phyloP scores from a whole-genome alignment of 2,113 vertebrate genomes.

The Cygnus buccinator region DNA sequence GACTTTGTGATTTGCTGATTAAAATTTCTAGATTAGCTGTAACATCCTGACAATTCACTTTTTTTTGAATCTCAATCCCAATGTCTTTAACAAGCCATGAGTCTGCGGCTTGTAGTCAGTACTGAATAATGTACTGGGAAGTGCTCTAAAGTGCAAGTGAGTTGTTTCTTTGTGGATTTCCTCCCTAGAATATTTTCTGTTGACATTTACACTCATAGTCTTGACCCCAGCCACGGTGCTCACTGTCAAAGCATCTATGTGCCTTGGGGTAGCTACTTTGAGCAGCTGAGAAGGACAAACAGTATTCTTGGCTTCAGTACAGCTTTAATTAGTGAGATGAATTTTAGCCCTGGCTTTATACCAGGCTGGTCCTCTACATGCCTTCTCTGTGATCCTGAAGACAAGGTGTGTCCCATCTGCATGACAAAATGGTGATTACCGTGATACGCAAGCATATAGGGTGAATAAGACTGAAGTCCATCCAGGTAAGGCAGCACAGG shows the following conservation, averaged over 20 bases:
- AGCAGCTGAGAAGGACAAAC: not conserved
- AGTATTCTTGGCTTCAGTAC: not conserved
- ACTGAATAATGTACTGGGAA: not conserved
- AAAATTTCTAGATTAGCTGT: not conserved
- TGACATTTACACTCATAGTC: not conserved
- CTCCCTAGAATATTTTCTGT: not conserved
- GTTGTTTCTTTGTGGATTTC: not conserved
- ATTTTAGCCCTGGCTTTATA: not conserved
- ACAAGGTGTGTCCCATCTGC: not conserved
- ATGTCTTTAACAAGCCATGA: not conserved
- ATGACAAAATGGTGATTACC: not conserved
- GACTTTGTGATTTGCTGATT: not conserved
- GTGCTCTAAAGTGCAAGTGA: not conserved
- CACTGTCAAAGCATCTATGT: not conserved
- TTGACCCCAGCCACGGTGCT: not conserved
- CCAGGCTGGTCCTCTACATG: not conserved
- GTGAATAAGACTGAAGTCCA: not conserved
- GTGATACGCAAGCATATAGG: rapidly evolving
- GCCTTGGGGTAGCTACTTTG: not conserved
- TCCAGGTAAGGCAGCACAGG: not conserved
- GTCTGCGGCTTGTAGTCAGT: not conserved
- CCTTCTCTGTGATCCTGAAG: not conserved
- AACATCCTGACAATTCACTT: not conserved
- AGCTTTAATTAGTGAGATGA: not conserved
- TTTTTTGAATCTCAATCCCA: not conserved